Evolutionary conservation across 1,140 invertebrate species (phyloP), one percentile per base, ranked within the genome.

Genomic region (Tigriopus japonicus): DNA sequence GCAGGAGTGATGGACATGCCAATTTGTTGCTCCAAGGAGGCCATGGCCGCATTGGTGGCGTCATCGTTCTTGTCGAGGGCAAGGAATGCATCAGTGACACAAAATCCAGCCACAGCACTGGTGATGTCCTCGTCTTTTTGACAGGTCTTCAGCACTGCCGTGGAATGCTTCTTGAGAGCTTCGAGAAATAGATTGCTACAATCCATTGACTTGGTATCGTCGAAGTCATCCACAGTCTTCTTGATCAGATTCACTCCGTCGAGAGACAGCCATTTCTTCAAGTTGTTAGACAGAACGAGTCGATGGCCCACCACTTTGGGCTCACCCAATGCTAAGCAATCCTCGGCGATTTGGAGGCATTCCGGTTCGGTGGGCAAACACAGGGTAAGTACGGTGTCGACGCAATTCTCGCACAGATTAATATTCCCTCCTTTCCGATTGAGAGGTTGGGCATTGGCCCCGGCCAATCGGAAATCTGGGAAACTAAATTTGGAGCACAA

Each of bases 401-500:
- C 28, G 24, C 58, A 59, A 17, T 59, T 59, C n/a, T 59, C 58
- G 19, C 58, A 59, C n/a, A 59, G 43, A 19, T 40, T 19, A 9
- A 59, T 42, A 9, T 35, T 35, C 28, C 28, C 28, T 35, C 28
- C 28, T 35, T 35, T 35, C 9, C 28, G 28, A 35, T 35, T 35
- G 3, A 35, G 28, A 9, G 28, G 28, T 13, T 42, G 15, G 10
- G 12, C 17, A 13, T 12, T 49, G 42, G 28, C 42, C 2, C 28
- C 58, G 12, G 42, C n/a, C 17, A 59, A 24, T 42, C 58, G 41
- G 58, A 59, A 59, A 49, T 59, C 58, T 12, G 58, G 58, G 42
- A 52, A 59, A 59, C 58, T 49, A 42, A 59, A 59, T 51, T 59
- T 59, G 2, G 58, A 52, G 43, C 58, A 59, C 15, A 59, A 45